phyloP scores from a whole-genome alignment of 2,797 vertebrate species.

The Pelochelys cantorii region DNA sequence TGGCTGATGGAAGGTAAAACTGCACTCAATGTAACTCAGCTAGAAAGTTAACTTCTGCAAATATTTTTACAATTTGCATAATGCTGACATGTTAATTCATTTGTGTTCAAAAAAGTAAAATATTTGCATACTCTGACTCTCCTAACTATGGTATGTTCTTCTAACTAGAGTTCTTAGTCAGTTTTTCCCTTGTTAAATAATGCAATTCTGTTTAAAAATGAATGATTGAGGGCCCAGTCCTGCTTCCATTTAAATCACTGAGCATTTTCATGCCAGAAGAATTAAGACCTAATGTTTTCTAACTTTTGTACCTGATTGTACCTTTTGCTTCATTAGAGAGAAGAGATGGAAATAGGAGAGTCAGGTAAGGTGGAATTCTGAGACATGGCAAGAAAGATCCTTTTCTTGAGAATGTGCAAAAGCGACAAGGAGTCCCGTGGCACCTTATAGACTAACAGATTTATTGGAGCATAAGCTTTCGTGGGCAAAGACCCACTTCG shows the following conservation, averaged over 20 bases:
- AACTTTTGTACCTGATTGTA: neutral
- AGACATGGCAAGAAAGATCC: neutral
- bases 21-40: slow-evolving; percentile 52
- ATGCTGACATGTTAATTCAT: slow-evolving; percentile 19
- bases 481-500: too few relatives aligned
- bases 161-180: neutral
- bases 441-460: too few relatives aligned
- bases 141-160: neutral
- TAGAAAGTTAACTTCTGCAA: slow-evolving; percentile 51
- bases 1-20: slow-evolving; percentile 68
- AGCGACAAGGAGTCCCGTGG: too few relatives aligned
- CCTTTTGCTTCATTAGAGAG: neutral
- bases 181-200: neutral
- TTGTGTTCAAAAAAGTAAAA: slow-evolving; percentile 22
- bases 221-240: neutral
- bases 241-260: neutral
- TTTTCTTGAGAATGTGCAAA: neutral
- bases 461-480: too few relatives aligned
- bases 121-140: neutral
- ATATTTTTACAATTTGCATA: slow-evolving; percentile 14
- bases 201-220: neutral
- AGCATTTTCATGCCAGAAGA: neutral
- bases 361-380: neutral
- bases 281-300: neutral
- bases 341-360: neutral